A percentile compares a stretch with the other conserved stretches of the same genome.
These are phyloP conservation scores for Clarias batrachus DNA, from an alignment of 2,113 vertebrate species.

Conservation along the genomic window DNA sequence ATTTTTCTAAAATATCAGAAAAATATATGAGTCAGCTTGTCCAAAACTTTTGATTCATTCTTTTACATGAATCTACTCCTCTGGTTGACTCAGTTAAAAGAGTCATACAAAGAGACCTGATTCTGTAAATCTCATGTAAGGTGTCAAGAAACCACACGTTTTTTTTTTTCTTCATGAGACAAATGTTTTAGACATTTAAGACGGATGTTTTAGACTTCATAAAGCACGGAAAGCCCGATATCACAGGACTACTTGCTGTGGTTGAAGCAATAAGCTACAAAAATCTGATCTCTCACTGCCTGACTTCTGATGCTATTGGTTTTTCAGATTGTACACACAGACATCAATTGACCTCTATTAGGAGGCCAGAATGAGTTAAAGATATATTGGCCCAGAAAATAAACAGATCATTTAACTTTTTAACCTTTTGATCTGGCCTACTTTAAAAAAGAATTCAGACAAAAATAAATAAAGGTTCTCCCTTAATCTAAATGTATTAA, in stretches of 20 bases:
- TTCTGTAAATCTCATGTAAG: background rate
- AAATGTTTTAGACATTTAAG: background rate
- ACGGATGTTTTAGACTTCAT: background rate
- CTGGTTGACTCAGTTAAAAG: background rate
- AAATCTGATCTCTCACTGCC: background rate
- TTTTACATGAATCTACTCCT: background rate
- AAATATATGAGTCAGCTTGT: background rate
- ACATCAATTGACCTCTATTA: background rate
- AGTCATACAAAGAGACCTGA: background rate
- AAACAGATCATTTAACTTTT: background rate
- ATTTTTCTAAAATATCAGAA: too few species aligned
- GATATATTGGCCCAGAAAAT: background rate
- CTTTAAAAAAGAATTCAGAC: background rate
- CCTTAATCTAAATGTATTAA: background rate
- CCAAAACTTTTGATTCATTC: background rate
- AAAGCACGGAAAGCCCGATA: conserved; percentile 3
- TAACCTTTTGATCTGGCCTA: background rate
- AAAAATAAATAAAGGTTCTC: background rate
- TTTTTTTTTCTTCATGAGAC: background rate
- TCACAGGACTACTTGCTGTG: background rate
- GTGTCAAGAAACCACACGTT: conserved; percentile 23
- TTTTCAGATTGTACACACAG: background rate
- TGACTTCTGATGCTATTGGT: background rate
- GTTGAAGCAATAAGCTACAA: background rate
- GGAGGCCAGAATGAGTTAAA: background rate